Evolutionary conservation across 2,113 vertebrate species (phyloP), one percentile per base, ranked within the genome.

Genomic region (Grammatotria lemairii): DNA sequence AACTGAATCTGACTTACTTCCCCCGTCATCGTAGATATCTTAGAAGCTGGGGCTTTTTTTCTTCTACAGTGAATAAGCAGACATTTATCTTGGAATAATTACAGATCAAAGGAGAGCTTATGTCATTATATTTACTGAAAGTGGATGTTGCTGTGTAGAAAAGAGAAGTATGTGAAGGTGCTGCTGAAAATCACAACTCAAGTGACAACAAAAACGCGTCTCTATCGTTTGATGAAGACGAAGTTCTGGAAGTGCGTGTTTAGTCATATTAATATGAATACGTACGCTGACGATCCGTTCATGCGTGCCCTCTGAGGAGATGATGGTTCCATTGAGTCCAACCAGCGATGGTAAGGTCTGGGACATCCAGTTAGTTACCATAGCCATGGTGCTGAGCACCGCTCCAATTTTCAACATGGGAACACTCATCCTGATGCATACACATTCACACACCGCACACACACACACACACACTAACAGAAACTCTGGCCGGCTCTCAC

Each of bases 351-450:
- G 98, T 88, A 99, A 97, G 17, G 96, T 98, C 96, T 98, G 98
- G 95, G 98, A 99, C 98, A 99, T 98, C 98, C 98, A 98, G 97
- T 98, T 99, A 73, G 98, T 98, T 53, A 99, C 97, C 97, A 99
- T 98, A 82, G 98, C 97, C 97, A 99, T 97, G 87, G 98, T 97
- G 93, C 98, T 98, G 58, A 99, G 97, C 84, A 97, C 96, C 95
- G 97, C 98, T 58, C 98, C 98, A 53, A 99, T 97, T 96, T 98
- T 98, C 92, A 99, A 95, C 96, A 98, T 97, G 85, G 98, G 96
- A 92, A 97, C 97, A 54, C 95, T 98, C 98, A 99, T 99, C 87
- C 92, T 95, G 88, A 23, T 82, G 6, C 84, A 68, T 91, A 83
- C 92, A 83, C 92, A 87, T 85, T 33, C 82, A 91, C 33, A 63